Base-by-base conservation (phyloP, 2,888 invertebrate genomes). In the Pachycephus smyrnensis region DNA sequence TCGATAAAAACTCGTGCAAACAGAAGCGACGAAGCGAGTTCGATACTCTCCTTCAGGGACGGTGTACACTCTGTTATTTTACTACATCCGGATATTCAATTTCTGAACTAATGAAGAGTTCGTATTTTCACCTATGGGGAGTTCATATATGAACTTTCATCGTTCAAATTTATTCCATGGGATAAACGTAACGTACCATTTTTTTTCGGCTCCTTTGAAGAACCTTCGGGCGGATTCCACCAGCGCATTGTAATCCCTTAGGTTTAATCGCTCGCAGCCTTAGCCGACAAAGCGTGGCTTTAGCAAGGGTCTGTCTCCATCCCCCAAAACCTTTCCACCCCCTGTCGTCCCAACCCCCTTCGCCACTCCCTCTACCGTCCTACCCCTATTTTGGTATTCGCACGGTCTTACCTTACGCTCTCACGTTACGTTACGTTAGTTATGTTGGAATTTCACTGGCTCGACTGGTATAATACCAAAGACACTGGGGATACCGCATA, bases 381-480 rank as follows among this genome's bases (percentile, higher is more conserved):
- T 55, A 55, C 55, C 55, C 9, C 23, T 55, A 78, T 80, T 83
- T 82, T 76, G 81, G 79, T 80, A 80, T 80, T 79, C 75, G 37
- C 77, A 74, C 69, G 79, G 80, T 55, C 55, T 23, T 40, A 15
- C 40, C 40, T 40, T 55, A 55, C 55, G 23, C 55, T 55, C 55
- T 55, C 55, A 15, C 40, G 40, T 40, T 15, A 12, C 37, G 4
- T 37, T 15, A 23, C 55, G 78, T 83, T 83, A 81, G 83, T 78
- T 69, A 76, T 81, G 71, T 78, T 75, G 82, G 82, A 83, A 80
- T 83, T 80, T 82, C 76, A 80, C 75, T 55, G 73, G 81, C 76
- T 71, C 73, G 71, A 78, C 75, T 74, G 79, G 81, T 75, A 79
- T 75, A 76, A 76, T 79, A 81, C 75, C 77, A 77, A 36, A 71